A percentile compares a stretch with the other conserved stretches of the same genome.
Conservation (phyloP, 2,797 vertebrate species). For the Moxostoma hubbsi region DNA sequence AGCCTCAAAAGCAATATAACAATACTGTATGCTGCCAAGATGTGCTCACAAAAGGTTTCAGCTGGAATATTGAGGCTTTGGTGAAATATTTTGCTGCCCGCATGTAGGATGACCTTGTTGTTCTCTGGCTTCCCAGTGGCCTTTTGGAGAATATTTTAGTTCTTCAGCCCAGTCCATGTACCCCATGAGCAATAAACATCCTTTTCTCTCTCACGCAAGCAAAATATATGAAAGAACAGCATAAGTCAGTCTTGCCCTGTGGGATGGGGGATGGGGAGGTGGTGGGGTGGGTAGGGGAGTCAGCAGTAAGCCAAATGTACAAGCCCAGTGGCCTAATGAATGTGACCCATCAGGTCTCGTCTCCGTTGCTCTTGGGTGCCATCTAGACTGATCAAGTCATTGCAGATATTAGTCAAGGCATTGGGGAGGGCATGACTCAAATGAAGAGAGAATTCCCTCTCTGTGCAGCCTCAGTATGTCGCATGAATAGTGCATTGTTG, state of each 20-base stretch:
- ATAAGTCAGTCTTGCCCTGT: conserved; percentile 84
- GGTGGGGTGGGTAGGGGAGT: no score
- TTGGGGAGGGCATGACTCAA: conserved; percentile 55
- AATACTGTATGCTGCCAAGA: conserved; percentile 66
- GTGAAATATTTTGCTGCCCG: conserved; percentile 59
- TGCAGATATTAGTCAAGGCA: conserved; percentile 74
- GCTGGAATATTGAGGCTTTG: conserved; percentile 15
- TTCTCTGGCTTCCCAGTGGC: conserved; percentile 66
- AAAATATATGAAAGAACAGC: conserved; percentile 85
- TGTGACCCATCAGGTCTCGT: conserved; percentile 85
- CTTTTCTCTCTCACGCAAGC: conserved; percentile 76
- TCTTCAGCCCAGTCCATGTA: conserved; percentile 70
- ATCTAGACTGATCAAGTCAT: conserved; percentile 88
- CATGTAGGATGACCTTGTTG: conserved; percentile 52
- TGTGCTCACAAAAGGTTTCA: conserved; percentile 52
- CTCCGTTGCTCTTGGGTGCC: conserved; percentile 88
- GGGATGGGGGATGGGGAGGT: conserved; percentile 79
- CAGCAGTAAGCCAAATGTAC: conserved; percentile 81
- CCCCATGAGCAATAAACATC: conserved; percentile 79
- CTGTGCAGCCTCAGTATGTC: neutral
- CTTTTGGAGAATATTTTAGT: conserved; percentile 53
- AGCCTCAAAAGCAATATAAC: conserved; percentile 23
- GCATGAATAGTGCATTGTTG: neutral
- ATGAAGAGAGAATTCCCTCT: conserved; percentile 7
- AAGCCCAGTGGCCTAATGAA: conserved; percentile 89